A percentile compares a stretch with the other conserved stretches of the same genome.
Evolutionary conservation across 2,113 vertebrate species (phyloP).

Genomic region (Pedionomus torquatus): DNA sequence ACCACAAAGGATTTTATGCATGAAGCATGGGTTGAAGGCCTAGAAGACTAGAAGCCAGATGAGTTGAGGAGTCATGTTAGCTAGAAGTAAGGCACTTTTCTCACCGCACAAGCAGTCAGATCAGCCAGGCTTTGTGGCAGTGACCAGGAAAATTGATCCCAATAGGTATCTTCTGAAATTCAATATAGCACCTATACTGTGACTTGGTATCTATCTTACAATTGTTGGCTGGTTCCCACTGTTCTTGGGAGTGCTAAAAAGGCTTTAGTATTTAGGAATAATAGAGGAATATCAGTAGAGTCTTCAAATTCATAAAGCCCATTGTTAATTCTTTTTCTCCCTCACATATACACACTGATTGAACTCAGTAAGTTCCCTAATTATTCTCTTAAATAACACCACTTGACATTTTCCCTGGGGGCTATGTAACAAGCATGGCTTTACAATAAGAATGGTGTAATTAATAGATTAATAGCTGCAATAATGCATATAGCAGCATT

Average conservation of each 20-base stretch:
- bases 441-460: neutral
- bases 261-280: neutral
- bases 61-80: neutral
- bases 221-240: neutral
- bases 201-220: neutral
- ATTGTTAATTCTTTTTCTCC: neutral
- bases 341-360: neutral
- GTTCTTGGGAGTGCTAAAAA: neutral
- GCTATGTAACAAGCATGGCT: neutral
- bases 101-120: neutral
- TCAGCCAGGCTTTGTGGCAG: neutral
- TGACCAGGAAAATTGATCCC: neutral
- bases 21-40: neutral
- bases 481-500: neutral
- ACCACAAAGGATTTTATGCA: rapidly evolving
- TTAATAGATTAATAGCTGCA: constrained; percentile 1
- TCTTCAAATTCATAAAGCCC: neutral
- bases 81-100: neutral
- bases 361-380: neutral
- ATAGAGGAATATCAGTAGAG: neutral
- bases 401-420: constrained; percentile 3
- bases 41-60: neutral
- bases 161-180: neutral
- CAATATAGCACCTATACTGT: neutral
- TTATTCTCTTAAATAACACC: constrained; percentile 21